Conservation (phyloP, 1,140 invertebrate species). For the Drosophila auraria region DNA sequence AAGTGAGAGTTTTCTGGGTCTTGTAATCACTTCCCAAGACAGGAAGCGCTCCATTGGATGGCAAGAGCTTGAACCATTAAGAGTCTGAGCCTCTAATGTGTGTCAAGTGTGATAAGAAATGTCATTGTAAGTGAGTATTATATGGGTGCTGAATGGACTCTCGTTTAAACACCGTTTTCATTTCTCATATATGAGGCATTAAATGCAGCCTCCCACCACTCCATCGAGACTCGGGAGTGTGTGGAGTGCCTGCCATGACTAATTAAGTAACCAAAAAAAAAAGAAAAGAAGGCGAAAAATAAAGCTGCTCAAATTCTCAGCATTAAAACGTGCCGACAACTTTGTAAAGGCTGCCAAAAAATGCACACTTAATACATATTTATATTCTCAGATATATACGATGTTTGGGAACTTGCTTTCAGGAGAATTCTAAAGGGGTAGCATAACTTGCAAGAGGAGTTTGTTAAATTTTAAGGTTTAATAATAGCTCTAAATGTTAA, state of each 20-base stretch:
- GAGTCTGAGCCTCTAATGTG: conserved; percentile 53
- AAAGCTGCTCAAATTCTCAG: conserved; percentile 64
- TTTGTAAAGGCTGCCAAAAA: conserved; percentile 72
- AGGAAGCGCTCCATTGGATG: conserved; percentile 42
- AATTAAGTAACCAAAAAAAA: conserved; percentile 74
- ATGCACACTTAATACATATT: conserved; percentile 28
- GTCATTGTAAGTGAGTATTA: not conserved
- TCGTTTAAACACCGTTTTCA: conserved; percentile 10
- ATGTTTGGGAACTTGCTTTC: conserved; percentile 27
- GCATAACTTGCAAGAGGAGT: not conserved
- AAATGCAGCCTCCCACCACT: conserved; percentile 3
- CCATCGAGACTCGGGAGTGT: not conserved
- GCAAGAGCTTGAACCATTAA: conserved; percentile 18
- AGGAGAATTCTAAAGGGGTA: not conserved
- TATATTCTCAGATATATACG: conserved; percentile 24
- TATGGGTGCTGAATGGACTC: conserved; percentile 15
- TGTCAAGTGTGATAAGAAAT: conserved; percentile 70
- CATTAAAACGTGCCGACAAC: conserved; percentile 76
- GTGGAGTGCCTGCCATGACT: conserved; percentile 62
- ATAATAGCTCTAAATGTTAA: accelerated
- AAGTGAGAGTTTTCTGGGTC: not conserved
- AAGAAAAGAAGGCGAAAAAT: conserved; percentile 35
- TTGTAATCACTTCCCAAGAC: conserved; percentile 31
- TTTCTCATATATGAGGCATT: conserved; percentile 4
- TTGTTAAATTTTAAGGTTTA: not conserved